Conservation (phyloP, 2,113 vertebrate genomes). For the Amazona vittata region DNA sequence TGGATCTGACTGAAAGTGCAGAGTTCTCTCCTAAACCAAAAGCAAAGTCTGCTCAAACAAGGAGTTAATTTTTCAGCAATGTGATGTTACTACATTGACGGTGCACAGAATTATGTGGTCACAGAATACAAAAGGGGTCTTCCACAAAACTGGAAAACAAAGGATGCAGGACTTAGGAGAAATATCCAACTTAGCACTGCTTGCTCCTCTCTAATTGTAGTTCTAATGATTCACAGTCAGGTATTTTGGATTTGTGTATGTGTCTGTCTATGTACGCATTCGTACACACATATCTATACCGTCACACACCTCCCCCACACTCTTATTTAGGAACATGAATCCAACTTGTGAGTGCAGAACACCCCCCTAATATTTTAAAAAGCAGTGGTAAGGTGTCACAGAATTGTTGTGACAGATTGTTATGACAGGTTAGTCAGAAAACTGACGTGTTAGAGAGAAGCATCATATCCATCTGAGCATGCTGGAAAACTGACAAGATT, state of each 20-base stretch:
- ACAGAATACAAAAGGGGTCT: not conserved
- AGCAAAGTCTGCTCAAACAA: not conserved
- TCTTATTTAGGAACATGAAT: not conserved
- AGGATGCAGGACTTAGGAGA: not conserved
- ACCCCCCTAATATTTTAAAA: not conserved
- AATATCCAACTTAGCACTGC: not conserved
- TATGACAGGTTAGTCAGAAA: conserved; percentile 33
- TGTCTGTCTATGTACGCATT: not conserved
- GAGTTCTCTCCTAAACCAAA: not conserved
- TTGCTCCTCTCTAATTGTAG: not conserved
- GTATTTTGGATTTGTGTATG: not conserved
- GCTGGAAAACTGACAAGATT: not conserved
- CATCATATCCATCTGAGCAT: not conserved
- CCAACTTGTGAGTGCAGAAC: not conserved
- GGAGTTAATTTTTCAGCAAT: not conserved
- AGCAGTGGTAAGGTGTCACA: not conserved
- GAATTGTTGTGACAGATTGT: not conserved
- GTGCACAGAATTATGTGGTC: not conserved
- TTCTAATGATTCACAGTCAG: not conserved
- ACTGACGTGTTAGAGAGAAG: not conserved
- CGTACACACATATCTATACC: not conserved
- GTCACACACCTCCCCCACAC: not conserved
- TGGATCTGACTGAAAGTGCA: not conserved
- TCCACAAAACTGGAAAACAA: not conserved
- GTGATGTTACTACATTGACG: not conserved